Conservation (phyloP, 2,797 vertebrate species). For the Masticophis lateralis region DNA sequence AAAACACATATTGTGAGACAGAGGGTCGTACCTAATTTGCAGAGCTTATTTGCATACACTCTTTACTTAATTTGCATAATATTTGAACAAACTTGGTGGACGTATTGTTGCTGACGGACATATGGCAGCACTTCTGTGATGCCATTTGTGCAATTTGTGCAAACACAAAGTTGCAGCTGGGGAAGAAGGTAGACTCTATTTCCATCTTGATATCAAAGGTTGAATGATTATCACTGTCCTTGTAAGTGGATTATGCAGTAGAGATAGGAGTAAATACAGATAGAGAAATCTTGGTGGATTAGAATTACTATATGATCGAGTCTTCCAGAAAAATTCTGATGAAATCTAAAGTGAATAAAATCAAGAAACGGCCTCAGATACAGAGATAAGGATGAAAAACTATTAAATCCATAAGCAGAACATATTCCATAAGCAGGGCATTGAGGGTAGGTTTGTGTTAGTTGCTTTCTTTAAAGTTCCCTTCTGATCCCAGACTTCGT, state of each 20-base stretch:
- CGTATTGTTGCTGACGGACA: neutral
- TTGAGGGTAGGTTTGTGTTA: neutral
- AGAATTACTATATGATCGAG: neutral
- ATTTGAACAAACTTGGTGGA: constrained; percentile 23
- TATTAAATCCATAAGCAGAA: neutral
- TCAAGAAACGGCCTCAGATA: neutral
- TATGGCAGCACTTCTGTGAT: constrained; percentile 27
- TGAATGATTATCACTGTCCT: neutral
- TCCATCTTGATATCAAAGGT: neutral
- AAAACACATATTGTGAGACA: constrained; percentile 20
- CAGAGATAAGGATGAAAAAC: neutral
- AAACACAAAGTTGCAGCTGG: neutral
- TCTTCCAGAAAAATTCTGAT: neutral
- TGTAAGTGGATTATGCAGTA: neutral
- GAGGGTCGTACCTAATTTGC: constrained; percentile 11
- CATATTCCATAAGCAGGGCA: neutral
- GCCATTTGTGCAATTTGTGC: constrained; percentile 22
- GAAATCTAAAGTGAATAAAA: neutral
- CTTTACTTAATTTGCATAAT: constrained; percentile 10
- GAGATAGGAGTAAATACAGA: neutral
- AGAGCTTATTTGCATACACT: constrained; percentile 10
- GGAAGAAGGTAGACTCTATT: neutral
- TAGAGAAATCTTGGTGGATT: neutral
- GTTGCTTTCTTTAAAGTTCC: neutral
- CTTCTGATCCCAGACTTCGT: neutral